phyloP scores from a whole-genome alignment of 2,888 invertebrate species.

The Cantharis rustica region DNA sequence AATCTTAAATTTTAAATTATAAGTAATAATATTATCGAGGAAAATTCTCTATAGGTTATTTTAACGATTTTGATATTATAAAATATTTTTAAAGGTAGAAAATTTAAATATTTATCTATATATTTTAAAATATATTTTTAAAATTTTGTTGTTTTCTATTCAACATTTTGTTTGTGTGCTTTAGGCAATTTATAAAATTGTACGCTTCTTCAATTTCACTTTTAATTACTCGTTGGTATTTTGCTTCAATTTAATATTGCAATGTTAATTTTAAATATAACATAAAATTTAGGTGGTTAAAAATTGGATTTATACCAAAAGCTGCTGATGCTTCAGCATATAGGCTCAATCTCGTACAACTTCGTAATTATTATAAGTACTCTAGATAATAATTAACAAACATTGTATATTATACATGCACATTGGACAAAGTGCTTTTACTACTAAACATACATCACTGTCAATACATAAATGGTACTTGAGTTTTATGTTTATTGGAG shows the following conservation, averaged over 20 bases:
- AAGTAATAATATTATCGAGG: too few relatives aligned
- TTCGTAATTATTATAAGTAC: background rate
- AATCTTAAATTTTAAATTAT: too few relatives aligned
- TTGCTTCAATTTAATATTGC: background rate
- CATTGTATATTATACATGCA: background rate
- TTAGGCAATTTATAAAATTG: background rate
- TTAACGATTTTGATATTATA: too few relatives aligned
- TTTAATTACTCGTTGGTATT: background rate
- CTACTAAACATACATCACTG: background rate
- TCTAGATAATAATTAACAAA: background rate
- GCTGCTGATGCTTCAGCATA: background rate
- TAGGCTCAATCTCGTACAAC: background rate
- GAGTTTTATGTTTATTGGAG: background rate
- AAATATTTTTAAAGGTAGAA: too few relatives aligned
- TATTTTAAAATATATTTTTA: too few relatives aligned
- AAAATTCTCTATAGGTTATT: too few relatives aligned
- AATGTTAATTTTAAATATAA: background rate
- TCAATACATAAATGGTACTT: background rate
- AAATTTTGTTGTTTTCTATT: background rate
- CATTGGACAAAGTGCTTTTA: background rate
- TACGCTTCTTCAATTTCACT: background rate
- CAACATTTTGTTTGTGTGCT: background rate
- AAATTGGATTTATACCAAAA: background rate
- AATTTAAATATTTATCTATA: too few relatives aligned
- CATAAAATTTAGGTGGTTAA: background rate